phyloP scores from a whole-genome alignment of 2,888 invertebrate species.

The Tiphia femorata region DNA sequence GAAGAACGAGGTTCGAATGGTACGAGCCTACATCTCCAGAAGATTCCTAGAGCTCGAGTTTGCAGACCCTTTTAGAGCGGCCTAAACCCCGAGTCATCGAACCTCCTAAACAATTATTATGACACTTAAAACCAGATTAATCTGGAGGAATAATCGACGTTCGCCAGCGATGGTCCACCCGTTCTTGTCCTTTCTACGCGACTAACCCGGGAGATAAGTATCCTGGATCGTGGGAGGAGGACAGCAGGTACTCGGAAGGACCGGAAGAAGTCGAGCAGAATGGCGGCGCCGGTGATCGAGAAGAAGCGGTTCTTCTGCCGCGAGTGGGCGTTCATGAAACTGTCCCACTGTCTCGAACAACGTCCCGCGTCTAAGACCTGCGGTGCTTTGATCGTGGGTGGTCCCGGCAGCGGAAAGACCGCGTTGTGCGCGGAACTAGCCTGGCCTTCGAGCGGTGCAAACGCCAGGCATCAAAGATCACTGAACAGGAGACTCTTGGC shows the following conservation, averaged over 20 bases:
- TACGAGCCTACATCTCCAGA: no score
- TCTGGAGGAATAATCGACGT: no score
- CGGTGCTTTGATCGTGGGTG: constrained; percentile 90
- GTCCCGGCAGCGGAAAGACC: constrained; percentile 95
- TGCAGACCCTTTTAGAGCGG: no score
- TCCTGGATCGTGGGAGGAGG: neutral
- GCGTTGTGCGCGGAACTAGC: constrained; percentile 87
- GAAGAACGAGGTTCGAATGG: neutral
- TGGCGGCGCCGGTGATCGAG: constrained; percentile 71
- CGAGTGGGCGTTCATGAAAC: constrained; percentile 96
- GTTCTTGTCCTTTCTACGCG: neutral
- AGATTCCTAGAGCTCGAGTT: no score
- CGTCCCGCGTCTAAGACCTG: constrained; percentile 86
- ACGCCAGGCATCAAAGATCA: constrained; percentile 79
- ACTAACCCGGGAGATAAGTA: no score
- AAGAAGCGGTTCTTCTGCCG: constrained; percentile 88
- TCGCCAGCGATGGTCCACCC: neutral
- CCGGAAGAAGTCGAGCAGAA: constrained; percentile 28
- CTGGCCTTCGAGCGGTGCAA: constrained; percentile 77
- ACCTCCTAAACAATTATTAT: no score
- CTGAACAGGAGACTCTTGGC: constrained; percentile 86
- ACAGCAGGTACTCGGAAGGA: neutral
- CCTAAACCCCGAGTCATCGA: no score
- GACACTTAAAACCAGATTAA: no score
- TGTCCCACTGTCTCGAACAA: constrained; percentile 92